A percentile compares a stretch with the other conserved stretches of the same genome.
Evolutionary conservation across 2,888 invertebrate genomes (phyloP).

Genomic region (Drosophila greeni): DNA sequence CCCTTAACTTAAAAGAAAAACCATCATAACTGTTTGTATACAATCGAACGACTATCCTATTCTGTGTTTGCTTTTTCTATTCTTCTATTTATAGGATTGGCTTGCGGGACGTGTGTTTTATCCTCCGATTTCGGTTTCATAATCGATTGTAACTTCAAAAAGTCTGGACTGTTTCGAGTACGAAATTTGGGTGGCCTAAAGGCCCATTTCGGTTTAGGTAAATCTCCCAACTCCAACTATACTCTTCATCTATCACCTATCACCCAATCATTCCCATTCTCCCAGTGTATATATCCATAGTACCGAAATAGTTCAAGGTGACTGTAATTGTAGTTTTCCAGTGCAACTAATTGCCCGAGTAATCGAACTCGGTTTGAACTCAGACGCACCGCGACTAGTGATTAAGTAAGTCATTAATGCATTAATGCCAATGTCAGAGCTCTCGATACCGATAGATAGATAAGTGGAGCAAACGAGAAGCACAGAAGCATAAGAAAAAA

Average conservation of each 20-base stretch:
- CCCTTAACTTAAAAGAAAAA: constrained; percentile 13
- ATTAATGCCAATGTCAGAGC: constrained; percentile 75
- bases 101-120: constrained; percentile 89
- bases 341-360: constrained; percentile 41
- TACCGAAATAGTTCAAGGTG: constrained; percentile 16
- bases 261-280: constrained; percentile 1
- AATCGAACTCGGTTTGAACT: constrained; percentile 30
- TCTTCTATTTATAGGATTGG: constrained; percentile 80
- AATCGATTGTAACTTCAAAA: constrained; percentile 95
- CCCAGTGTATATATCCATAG: constrained; percentile 31
- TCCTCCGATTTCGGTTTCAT: constrained; percentile 94
- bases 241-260: background rate
- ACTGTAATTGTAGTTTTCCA: constrained; percentile 20
- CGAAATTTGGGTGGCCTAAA: constrained; percentile 94
- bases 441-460: constrained; percentile 6
- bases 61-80: constrained; percentile 79
- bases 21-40: constrained; percentile 53
- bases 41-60: constrained; percentile 67
- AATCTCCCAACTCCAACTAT: constrained; percentile 74
- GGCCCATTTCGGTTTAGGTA: constrained; percentile 93
- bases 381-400: constrained; percentile 39
- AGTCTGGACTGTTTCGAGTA: constrained; percentile 92
- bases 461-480: constrained; percentile 39
- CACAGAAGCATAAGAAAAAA: constrained; percentile 23
- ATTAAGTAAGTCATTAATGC: constrained; percentile 66